Evolutionary conservation across 2,888 invertebrate species (phyloP).

Genomic region (Diplolepis rosae): DNA sequence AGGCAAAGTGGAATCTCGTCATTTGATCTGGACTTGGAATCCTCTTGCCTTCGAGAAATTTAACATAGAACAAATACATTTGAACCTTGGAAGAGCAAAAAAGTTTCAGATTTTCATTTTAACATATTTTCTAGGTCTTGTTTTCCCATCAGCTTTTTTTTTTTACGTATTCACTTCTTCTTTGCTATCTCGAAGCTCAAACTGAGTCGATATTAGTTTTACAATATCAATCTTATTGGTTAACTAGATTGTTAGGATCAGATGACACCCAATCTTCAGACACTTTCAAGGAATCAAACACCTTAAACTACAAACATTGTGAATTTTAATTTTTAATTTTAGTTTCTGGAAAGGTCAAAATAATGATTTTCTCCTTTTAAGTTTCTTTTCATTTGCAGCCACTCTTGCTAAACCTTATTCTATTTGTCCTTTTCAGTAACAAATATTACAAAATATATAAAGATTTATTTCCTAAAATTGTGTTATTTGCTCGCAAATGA

Average conservation of each 20-base stretch:
- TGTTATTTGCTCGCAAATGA: neutral
- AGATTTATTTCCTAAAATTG: no score
- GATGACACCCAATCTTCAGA: neutral
- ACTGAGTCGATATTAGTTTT: constrained; percentile 12
- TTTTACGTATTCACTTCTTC: neutral
- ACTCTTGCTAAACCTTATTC: neutral
- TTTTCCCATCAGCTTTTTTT: neutral
- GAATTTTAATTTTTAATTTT: neutral
- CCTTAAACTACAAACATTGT: neutral
- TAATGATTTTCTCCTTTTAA: no score
- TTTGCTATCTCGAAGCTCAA: constrained; percentile 1
- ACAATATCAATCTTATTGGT: neutral
- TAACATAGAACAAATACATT: constrained; percentile 4
- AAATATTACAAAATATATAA: no score
- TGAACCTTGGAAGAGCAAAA: neutral
- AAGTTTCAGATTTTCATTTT: neutral
- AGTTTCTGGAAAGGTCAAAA: neutral
- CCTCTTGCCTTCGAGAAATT: constrained; percentile 24
- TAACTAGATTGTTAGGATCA: neutral
- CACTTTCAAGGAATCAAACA: neutral
- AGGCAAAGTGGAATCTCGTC: constrained; percentile 14
- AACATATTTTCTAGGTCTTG: neutral
- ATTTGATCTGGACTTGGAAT: neutral
- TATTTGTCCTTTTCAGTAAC: no score
- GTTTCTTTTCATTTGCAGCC: no score